Evolutionary conservation across 2,888 invertebrate species (phyloP), one percentile per base, ranked within the genome.

Genomic region (Agrochola macilenta): DNA sequence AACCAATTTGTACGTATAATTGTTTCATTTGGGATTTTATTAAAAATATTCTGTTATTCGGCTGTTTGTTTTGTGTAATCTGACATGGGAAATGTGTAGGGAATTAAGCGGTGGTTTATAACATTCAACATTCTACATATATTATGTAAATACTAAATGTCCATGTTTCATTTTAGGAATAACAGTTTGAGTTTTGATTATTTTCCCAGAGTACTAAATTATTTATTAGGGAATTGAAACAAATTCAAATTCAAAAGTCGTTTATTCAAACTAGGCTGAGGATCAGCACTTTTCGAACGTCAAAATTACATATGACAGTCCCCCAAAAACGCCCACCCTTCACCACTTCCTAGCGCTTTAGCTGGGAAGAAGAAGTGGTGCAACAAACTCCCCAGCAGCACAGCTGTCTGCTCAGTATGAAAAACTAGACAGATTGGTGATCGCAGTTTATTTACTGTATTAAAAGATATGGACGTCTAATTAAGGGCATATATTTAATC

Each of bases 1-100:
- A 87, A 85, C 82, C 83, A 81, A 87, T 89, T 87, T 83, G 81
- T 83, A 77, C 78, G 64, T 74, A 57, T 85, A 83, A 85, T 87
- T 87, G 81, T 83, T 80, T 82, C 76, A 83, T 87, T 87, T 79
- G 79, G 70, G 74, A 70, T 79, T 81, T 84, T 74, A 85, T 80
- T 79, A 73, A 84, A 79, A 68, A 84, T 66, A 76, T 82, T 79
- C 69, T 64, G 60, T 83, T 83, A 30, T 75, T 76, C 69, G 60
- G 17, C 17, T 78, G 74, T 79, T 82, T 84, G 75, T 88, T 81
- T 83, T 86, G n/a, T 20, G 57, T 83, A 72, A 82, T 72, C 69
- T 72, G 83, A 66, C 69, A 58, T 57, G 64, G 58, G 20, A 83
- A 46, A 63, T 78, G 60, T 73, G 65, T 69, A 46, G 84, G 80